Evolutionary conservation across 30 jellyfish, hydroid and myxozoan genomes (phyloP).

Genomic region (Phacellophora camtschatica): DNA sequence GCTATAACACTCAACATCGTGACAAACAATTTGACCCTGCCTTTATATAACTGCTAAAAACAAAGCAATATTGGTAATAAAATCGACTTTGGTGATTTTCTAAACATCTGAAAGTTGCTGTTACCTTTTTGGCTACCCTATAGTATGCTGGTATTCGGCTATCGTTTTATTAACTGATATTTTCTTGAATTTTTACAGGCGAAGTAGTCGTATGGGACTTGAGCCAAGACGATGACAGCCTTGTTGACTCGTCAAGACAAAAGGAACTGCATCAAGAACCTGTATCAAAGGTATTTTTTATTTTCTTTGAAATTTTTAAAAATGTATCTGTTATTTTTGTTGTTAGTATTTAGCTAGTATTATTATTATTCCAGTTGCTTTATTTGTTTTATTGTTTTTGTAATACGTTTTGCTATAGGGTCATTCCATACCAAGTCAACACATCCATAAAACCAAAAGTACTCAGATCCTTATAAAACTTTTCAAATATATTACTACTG

Average conservation of each 20-base stretch:
- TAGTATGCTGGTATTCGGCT: too few species aligned
- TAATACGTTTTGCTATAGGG: neutral
- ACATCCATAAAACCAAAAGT: neutral
- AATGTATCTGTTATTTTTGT: neutral
- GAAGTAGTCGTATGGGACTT: conserved; percentile 86
- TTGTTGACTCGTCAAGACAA: conserved; percentile 52
- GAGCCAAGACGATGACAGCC: conserved; percentile 76
- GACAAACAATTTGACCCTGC: too few species aligned
- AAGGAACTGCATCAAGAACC: conserved; percentile 84
- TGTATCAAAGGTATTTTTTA: conserved; percentile 39
- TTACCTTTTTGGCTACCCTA: too few species aligned
- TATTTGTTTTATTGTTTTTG: too few species aligned
- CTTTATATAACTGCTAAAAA: too few species aligned
- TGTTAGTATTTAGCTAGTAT: too few species aligned
- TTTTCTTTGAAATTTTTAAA: neutral
- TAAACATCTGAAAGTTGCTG: too few species aligned
- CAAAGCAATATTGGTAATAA: too few species aligned
- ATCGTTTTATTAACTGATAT: too few species aligned
- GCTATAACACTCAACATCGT: too few species aligned
- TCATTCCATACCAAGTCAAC: conserved; percentile 2
- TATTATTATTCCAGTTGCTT: too few species aligned
- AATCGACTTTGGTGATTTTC: too few species aligned
- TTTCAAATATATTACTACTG: neutral
- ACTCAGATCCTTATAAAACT: neutral
- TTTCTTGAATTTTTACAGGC: conserved; percentile 11